Evolutionary conservation across 2,797 vertebrate species (phyloP).

Genomic region (Sebastes minor): DNA sequence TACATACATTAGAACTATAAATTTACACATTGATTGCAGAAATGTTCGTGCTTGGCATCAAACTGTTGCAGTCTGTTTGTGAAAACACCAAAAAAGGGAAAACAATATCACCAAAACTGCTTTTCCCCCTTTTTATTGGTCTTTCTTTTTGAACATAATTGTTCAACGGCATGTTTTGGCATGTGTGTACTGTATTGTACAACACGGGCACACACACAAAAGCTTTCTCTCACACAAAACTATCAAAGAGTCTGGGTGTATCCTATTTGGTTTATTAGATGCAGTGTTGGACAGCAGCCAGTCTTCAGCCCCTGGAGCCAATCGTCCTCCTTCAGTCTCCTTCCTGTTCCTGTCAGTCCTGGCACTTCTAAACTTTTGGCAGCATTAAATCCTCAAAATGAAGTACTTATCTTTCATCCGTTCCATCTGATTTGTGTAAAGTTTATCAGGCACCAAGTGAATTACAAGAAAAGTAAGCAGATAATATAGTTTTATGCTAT

Average conservation of each 20-base stretch:
- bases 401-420: slow-evolving; percentile 45
- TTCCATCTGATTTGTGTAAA: slow-evolving; percentile 49
- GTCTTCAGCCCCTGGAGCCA: slow-evolving; percentile 37
- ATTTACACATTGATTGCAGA: not conserved
- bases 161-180: not conserved
- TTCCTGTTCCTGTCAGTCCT: slow-evolving; percentile 39
- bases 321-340: slow-evolving; percentile 22
- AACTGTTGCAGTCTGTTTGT: not conserved
- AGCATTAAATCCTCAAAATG: slow-evolving; percentile 42
- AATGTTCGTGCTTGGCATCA: not conserved
- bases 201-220: not conserved
- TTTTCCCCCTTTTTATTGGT: not conserved
- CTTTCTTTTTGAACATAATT: not conserved
- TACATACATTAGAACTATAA: not conserved
- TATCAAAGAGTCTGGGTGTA: slow-evolving; percentile 33
- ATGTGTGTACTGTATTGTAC: not conserved
- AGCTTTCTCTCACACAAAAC: not conserved
- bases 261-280: slow-evolving; percentile 57
- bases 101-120: not conserved
- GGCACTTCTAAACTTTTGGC: slow-evolving; percentile 23
- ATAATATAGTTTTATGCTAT: slow-evolving; percentile 1
- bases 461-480: slow-evolving; percentile 10
- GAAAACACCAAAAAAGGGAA: not conserved
- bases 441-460: slow-evolving; percentile 11
- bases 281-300: slow-evolving; percentile 43